Percentiles rank a stretch among this genome's conserved stretches.
phyloP scores from a whole-genome alignment of 92 coral and sea anemone species.

The Desmophyllum pertusum region DNA sequence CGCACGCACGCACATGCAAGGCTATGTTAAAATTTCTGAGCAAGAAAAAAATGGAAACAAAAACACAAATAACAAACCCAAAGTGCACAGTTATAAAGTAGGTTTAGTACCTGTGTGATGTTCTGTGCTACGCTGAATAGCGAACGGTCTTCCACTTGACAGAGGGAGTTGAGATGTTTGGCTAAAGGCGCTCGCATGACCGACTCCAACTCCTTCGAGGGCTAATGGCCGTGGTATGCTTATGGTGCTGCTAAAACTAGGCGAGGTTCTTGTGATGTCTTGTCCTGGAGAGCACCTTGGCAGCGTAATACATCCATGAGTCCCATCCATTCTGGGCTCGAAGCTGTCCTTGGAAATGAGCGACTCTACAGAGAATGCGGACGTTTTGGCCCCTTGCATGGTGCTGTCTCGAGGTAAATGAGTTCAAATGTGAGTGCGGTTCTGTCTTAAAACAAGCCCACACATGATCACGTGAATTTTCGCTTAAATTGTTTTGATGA shows the following conservation, averaged over 20 bases:
- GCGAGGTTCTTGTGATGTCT: constrained; percentile 31
- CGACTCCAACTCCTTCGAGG: constrained; percentile 26
- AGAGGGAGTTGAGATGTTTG: constrained; percentile 37
- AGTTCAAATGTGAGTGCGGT: constrained; percentile 14
- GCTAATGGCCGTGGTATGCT: constrained; percentile 32
- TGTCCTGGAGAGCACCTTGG: constrained; percentile 28
- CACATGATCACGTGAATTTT: constrained; percentile 41
- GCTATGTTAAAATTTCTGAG: neutral
- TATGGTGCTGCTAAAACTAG: constrained; percentile 37
- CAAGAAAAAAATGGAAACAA: neutral
- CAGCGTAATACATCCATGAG: constrained; percentile 17
- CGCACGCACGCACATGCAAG: neutral
- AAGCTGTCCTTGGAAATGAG: constrained; percentile 68
- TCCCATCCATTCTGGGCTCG: constrained; percentile 18
- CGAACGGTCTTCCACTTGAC: constrained; percentile 23
- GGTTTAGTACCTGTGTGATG: constrained; percentile 44
- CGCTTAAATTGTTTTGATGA: constrained; percentile 48
- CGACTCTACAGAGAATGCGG: constrained; percentile 81
- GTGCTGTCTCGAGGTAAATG: constrained; percentile 18
- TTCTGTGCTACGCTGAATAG: constrained; percentile 16
- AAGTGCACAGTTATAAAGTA: neutral
- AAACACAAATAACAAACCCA: neutral
- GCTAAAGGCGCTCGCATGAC: constrained; percentile 31
- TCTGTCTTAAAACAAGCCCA: constrained; percentile 16
- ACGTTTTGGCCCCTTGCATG: constrained; percentile 41